Evolutionary conservation across 2,888 invertebrate genomes (phyloP).

Genomic region (Amiota mariae): DNA sequence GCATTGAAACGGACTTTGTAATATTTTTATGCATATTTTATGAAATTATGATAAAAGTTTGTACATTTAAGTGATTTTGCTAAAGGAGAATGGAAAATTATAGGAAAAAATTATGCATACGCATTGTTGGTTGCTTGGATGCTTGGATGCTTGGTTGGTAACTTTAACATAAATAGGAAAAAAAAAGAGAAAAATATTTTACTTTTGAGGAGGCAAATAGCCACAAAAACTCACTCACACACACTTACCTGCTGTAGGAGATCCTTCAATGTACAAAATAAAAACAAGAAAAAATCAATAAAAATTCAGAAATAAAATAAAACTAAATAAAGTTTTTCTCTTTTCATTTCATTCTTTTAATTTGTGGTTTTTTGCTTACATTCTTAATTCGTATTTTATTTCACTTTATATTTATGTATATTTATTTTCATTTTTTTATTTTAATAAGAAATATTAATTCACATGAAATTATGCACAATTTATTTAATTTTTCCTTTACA

Average conservation of each 20-base stretch:
- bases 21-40: constrained; percentile 5
- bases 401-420: too few relatives aligned
- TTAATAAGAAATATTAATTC: constrained; percentile 29
- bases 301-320: too few relatives aligned
- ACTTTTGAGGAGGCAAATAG: too few relatives aligned
- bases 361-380: too few relatives aligned
- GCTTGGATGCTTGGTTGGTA: too few relatives aligned
- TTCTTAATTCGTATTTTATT: constrained; percentile 16
- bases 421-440: too few relatives aligned
- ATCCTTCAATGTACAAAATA: too few relatives aligned
- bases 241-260: too few relatives aligned
- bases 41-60: constrained; percentile 6
- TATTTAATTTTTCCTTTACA: constrained; percentile 7
- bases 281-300: too few relatives aligned
- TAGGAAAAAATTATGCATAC: constrained; percentile 2
- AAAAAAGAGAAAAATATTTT: too few relatives aligned
- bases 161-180: too few relatives aligned
- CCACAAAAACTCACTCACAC: too few relatives aligned
- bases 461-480: constrained; percentile 1
- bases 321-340: background rate
- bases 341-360: background rate
- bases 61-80: background rate
- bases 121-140: background rate
- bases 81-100: background rate
- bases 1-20: background rate